Percentiles rank a stretch among this genome's conserved stretches.
phyloP scores from a whole-genome alignment of 2,888 invertebrate genomes.

The Standfussiana lucernea region DNA sequence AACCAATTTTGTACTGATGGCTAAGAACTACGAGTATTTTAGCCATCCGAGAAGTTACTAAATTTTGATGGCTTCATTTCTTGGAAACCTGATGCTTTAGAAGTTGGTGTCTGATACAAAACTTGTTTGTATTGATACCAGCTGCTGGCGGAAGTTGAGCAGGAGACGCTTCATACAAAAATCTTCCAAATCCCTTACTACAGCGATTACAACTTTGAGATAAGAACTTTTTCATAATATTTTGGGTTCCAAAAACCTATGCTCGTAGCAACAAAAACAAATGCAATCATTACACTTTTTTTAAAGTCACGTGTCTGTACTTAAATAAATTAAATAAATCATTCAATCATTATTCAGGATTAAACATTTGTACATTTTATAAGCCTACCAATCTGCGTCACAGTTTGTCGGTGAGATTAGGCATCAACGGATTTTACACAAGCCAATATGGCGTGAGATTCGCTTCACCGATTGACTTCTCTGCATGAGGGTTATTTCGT shows the following conservation, averaged over 20 bases:
- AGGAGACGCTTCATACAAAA: not conserved
- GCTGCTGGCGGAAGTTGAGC: not conserved
- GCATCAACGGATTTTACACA: not conserved
- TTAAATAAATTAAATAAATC: not conserved
- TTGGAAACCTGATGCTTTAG: not conserved
- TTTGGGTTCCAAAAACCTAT: not conserved
- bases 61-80: not conserved
- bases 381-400: not conserved
- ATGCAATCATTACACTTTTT: no score
- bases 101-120: not conserved
- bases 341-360: not conserved
- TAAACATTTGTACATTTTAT: not conserved
- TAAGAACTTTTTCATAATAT: not conserved
- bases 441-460: not conserved
- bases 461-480: not conserved
- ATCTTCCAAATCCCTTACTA: not conserved
- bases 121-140: not conserved
- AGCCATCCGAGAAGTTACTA: no score
- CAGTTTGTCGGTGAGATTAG: not conserved
- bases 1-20: not conserved
- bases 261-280: no score
- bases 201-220: not conserved
- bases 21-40: no score
- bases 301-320: no score
- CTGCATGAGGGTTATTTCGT: not conserved